Base-by-base conservation (phyloP, 2,113 vertebrate genomes). In the Stegastes partitus region DNA sequence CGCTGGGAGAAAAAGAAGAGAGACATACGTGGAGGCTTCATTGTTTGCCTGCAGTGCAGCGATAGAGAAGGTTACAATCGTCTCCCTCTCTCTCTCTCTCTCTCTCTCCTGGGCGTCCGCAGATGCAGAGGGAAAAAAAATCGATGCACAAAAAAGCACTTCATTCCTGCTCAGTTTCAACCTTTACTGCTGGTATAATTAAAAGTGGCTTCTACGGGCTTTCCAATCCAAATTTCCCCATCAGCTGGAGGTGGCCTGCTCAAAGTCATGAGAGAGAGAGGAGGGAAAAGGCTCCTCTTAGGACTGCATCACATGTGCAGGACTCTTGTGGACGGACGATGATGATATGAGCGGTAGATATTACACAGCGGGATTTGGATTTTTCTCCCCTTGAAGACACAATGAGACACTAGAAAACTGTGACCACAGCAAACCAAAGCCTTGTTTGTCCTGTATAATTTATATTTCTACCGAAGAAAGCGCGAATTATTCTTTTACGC, bases 101-200 rank as follows among this genome's bases (percentile, higher is more conserved):
- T 44, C 55, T 73, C 82, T 79, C 64, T 66, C 66, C 34, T 19
- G 53, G 54, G 66, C 49, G 16, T 80, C 51, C 50, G 57, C 59
- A 68, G 64, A 85, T 79, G 72, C 68, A 61, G 55, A 75, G 56
- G 0, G 11, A 77, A 89, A 89, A 15, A 77, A 89, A 89, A 93
- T 94, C 91, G 4, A 94, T 94, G 77, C 69, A 76, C 69, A 82
- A 89, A 89, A 93, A 92, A 91, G 87, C 89, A 90, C 80, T 91
- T 91, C 62, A 92, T 91, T 91, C 87, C 84, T 80, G 90, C 90
- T 92, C 89, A 80, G 83, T 93, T 95, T 93, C 82, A 89, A 89
- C 89, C 88, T 88, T 87, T 90, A 82, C 83, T 82, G 68, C 67
- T 39, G 59, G 61, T 73, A 81, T 94, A 94, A 94, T 95, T 94